These are phyloP conservation scores for Drosophila truncata DNA, from an alignment of 1,140 invertebrate genomes.

Conservation along the genomic window DNA sequence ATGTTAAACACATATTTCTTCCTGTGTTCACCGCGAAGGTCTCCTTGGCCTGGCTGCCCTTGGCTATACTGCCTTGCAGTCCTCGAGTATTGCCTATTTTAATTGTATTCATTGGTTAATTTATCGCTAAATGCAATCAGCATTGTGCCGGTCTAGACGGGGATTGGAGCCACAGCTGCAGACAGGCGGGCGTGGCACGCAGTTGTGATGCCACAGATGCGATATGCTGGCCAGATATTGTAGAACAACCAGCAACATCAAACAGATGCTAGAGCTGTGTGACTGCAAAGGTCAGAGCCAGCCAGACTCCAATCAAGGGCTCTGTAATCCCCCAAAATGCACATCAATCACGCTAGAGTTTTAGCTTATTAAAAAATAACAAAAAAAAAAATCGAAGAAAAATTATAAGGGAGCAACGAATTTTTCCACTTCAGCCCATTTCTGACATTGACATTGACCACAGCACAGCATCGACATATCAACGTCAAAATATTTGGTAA, in stretches of 20 bases:
- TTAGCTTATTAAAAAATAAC: slow-evolving; percentile 48
- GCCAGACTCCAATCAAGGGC: slow-evolving; percentile 11
- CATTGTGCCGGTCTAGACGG: slow-evolving; percentile 70
- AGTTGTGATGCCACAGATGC: slow-evolving; percentile 57
- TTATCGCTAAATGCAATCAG: slow-evolving; percentile 81
- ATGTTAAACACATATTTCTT: neutral
- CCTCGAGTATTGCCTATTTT: slow-evolving; percentile 57
- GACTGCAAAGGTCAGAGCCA: slow-evolving; percentile 64
- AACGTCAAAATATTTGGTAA: slow-evolving; percentile 78
- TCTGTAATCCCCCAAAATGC: slow-evolving; percentile 71
- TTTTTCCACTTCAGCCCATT: slow-evolving; percentile 78
- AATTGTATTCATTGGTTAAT: slow-evolving; percentile 83
- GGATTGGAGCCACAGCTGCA: slow-evolving; percentile 37
- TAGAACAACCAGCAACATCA: slow-evolving; percentile 43
- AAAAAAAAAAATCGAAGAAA: slow-evolving; percentile 47
- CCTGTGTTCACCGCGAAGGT: slow-evolving; percentile 51
- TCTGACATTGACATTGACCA: slow-evolving; percentile 83
- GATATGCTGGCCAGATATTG: slow-evolving; percentile 63
- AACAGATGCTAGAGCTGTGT: slow-evolving; percentile 7
- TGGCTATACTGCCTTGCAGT: slow-evolving; percentile 30
- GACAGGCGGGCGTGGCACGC: slow-evolving; percentile 66
- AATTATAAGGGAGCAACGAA: slow-evolving; percentile 32
- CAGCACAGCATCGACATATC: slow-evolving; percentile 57
- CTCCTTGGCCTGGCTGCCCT: slow-evolving; percentile 51
- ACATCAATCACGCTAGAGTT: slow-evolving; percentile 66